Percentiles rank a stretch among this genome's conserved stretches.
phyloP scores from a whole-genome alignment of 2,888 invertebrate genomes.

The Polydesmus complanatus region DNA sequence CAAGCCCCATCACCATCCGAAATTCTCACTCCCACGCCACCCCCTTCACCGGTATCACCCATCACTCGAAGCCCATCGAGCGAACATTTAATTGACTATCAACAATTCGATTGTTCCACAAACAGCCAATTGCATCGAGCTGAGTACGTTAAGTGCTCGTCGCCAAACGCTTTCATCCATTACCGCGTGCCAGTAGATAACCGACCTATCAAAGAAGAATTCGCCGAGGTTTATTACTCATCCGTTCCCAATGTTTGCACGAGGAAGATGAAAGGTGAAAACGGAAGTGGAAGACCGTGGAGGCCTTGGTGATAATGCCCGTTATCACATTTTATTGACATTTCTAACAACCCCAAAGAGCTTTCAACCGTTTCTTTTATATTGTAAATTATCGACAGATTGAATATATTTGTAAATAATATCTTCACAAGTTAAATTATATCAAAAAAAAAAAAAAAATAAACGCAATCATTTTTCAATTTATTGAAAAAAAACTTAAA shows the following conservation, averaged over 20 bases:
- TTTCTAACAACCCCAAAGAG: neutral
- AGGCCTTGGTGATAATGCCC: slow-evolving; percentile 12
- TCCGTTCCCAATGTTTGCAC: neutral
- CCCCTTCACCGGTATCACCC: slow-evolving; percentile 12
- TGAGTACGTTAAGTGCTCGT: no score
- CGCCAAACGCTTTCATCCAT: neutral
- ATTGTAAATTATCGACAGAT: neutral
- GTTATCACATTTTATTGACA: neutral
- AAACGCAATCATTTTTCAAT: neutral
- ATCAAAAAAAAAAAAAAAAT: neutral
- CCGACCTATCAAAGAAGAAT: neutral
- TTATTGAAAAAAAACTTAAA: neutral
- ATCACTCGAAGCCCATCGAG: no score
- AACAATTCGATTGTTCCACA: neutral
- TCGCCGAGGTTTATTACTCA: neutral
- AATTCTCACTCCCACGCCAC: slow-evolving; percentile 5
- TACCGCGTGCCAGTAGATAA: neutral
- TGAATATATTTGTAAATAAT: neutral
- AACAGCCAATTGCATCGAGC: no score
- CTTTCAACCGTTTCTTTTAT: neutral
- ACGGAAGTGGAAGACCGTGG: slow-evolving; percentile 11
- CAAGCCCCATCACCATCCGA: neutral
- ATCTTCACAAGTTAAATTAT: neutral
- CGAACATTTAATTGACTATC: neutral
- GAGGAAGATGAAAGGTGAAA: neutral